Evolutionary conservation across 2,888 invertebrate species (phyloP), one percentile per base, ranked within the genome.

Genomic region (Melinopterus prodromus): DNA sequence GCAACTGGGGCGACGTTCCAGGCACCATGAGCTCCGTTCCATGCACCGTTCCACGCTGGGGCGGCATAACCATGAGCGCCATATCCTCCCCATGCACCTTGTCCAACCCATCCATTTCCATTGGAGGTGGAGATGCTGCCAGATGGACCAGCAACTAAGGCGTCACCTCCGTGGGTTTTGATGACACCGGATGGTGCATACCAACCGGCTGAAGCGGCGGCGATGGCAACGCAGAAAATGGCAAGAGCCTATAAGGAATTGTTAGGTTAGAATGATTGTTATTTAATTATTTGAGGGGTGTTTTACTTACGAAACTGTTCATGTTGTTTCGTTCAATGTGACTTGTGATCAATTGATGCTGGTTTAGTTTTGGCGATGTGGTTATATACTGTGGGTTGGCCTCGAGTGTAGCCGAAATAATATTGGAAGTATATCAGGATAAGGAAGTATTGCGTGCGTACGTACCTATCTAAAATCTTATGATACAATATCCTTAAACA

Each of bases 171-270:
- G 69, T 79, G 75, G 36, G 81, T 35, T 71, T 15, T 9, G 81
- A 74, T 53, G 80, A 77, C 16, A 78, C 77, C 15, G 77, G 16
- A 16, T 53, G 72, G 15, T 71, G 80, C 82, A 77, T 76, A 78
- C 26, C 79, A 16, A 15, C 81, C 78, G 77, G 82, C 83, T 38
- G 77, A 78, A 71, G 82, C 82, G 35, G 77, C 77, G 36, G 78
- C 82, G 37, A 83, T 72, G 16, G 80, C 77, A 38, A 78, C 69
- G 78, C 78, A 80, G 38, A 80, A 71, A 71, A 80, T 76, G 14
- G 80, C 80, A 35, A 80, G 16, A 38, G 75, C 53, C 80, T 80
- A 16, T 16, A 71, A 79, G 6, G 37, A 71, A 16, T 38, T 16
- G 70, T 16, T 74, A 9, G n/a, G 9, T 26, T n/a, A 70, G 36